These are phyloP conservation scores for Oryctes rhinoceros DNA, from an alignment of 1,140 invertebrate species.

Conservation along the genomic window DNA sequence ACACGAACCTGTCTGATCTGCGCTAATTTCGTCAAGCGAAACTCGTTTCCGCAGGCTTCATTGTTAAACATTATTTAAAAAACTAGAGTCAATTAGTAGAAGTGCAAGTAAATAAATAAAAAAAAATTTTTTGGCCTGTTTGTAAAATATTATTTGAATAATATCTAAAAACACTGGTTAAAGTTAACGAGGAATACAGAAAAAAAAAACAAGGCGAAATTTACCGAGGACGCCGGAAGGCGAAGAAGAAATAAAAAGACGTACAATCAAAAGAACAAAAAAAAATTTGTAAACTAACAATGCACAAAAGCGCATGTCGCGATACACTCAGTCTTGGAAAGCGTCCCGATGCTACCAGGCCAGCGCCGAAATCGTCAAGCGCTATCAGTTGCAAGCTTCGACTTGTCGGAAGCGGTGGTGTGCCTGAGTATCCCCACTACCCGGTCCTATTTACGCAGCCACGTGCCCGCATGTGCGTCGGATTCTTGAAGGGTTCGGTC, in stretches of 20 bases:
- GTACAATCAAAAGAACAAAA: background rate
- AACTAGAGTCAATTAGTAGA: no score
- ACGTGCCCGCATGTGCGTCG: background rate
- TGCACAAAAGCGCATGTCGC: conserved; percentile 35
- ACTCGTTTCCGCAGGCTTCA: no score
- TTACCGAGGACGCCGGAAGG: background rate
- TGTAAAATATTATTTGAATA: no score
- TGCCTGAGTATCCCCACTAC: background rate
- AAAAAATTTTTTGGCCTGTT: no score
- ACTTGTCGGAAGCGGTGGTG: conserved; percentile 8
- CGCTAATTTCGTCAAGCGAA: no score
- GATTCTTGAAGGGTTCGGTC: background rate
- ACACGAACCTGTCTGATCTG: no score
- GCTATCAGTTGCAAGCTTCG: conserved; percentile 29
- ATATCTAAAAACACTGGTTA: no score
- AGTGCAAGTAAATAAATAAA: no score
- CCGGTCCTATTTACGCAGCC: background rate
- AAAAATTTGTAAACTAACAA: conserved; percentile 23
- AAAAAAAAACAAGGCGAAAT: background rate
- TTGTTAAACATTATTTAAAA: no score
- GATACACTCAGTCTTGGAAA: background rate
- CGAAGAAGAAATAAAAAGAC: background rate
- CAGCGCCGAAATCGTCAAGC: conserved; percentile 11
- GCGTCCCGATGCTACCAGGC: conserved; percentile 6
- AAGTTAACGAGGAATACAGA: no score